phyloP scores from a whole-genome alignment of 2,797 vertebrate species.

The Fringilla coelebs region DNA sequence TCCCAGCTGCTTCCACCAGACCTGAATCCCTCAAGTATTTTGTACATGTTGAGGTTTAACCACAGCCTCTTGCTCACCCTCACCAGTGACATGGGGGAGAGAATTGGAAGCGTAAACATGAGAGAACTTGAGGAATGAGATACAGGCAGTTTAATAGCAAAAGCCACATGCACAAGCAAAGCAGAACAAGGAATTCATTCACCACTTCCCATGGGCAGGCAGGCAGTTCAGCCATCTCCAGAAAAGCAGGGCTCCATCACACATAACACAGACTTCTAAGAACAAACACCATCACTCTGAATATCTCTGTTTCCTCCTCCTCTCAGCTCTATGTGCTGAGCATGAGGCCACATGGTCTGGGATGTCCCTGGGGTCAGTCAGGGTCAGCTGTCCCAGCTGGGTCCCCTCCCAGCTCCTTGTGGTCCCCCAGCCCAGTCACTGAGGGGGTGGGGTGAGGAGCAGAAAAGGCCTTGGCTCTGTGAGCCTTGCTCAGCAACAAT shows the following conservation, averaged over 20 bases:
- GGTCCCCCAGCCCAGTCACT: neutral
- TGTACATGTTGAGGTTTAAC: neutral
- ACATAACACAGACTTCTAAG: neutral
- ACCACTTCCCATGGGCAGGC: neutral
- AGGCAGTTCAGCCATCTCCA: neutral
- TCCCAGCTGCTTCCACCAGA: neutral
- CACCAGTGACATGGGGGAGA: neutral
- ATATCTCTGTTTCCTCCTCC: neutral
- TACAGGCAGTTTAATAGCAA: neutral
- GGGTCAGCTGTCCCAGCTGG: neutral
- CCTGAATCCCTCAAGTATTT: neutral
- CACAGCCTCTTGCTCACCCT: accelerated
- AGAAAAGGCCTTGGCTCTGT: neutral
- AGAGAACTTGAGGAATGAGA: neutral
- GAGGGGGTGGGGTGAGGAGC: neutral
- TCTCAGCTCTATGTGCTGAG: neutral
- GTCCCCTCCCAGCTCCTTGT: neutral
- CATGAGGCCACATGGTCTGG: neutral
- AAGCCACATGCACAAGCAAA: neutral
- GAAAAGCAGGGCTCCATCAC: neutral
- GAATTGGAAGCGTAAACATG: neutral
- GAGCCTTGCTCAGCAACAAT: neutral
- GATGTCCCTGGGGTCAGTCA: neutral
- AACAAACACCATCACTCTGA: accelerated
- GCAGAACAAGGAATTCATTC: neutral